Evolutionary conservation across 2,113 vertebrate genomes (phyloP), one percentile per base, ranked within the genome.

Genomic region (Raja brachyura): DNA sequence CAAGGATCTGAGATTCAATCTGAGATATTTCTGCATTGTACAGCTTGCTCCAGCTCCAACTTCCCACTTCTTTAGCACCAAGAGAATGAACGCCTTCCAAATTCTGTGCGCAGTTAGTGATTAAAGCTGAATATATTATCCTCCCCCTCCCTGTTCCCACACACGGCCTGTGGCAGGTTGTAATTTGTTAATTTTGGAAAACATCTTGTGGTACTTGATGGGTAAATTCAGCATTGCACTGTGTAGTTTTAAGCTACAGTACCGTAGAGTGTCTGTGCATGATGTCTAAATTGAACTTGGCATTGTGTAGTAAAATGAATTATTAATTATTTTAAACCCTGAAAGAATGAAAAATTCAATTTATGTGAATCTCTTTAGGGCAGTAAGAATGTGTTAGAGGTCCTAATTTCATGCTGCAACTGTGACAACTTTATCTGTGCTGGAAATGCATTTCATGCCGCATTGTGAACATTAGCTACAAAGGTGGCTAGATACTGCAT

Each of bases 41-140:
- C 61, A 28, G 33, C 66, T 90, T 25, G 68, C 68, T 48, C 25
- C 61, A 48, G 13, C 54, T 92, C 68, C 13, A 28, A 20, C 90
- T 73, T 92, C 90, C 63, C 33, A 88, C n/a, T 88, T 92, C 66
- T 73, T 70, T 25, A 92, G 68, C 90, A 92, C 68, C 33, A 48
- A 92, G 70, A 70, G 39, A 92, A 73, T 11, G 20, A 92, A 92
- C 8, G 20, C 22, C 63, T 74, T 92, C 66, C 39, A 92, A 92
- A 54, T 74, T 92, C 90, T 92, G 66, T 18, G 73, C 5, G 39
- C 90, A 92, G 90, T 25, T 92, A 73, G 90, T 92, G 90, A 92
- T 68, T 74, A 92, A 92, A 54, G 22, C 90, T 73, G 90, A 25
- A 74, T 73, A 92, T 39, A 92, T 92, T 74, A 73, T 92, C 90